These are phyloP conservation scores for Folsomia manolachei DNA, from an alignment of 2,888 invertebrate species.

Conservation along the genomic window DNA sequence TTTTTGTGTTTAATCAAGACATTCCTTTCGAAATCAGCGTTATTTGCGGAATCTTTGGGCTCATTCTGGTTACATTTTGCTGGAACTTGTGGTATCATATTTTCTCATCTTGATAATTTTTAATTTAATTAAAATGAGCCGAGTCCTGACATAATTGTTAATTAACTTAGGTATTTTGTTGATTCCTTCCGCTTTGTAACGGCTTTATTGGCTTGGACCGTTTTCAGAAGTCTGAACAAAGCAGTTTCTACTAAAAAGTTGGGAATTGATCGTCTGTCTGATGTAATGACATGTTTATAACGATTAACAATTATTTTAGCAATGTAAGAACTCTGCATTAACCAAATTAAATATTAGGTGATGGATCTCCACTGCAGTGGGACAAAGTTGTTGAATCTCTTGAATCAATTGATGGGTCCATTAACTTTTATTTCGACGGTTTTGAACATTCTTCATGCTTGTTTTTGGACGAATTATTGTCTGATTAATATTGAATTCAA, in stretches of 20 bases:
- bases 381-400: slow-evolving; percentile 21
- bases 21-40: background rate
- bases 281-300: too few relatives aligned
- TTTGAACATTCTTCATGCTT: slow-evolving; percentile 18
- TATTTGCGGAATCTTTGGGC: slow-evolving; percentile 6
- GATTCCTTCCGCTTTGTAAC: slow-evolving; percentile 24
- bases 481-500: slow-evolving; percentile 6
- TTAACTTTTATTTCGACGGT: slow-evolving; percentile 22
- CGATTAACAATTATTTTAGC: too few relatives aligned
- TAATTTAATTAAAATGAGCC: too few relatives aligned
- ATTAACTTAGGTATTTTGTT: too few relatives aligned
- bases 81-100: slow-evolving; percentile 27
- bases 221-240: slow-evolving; percentile 16
- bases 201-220: slow-evolving; percentile 20
- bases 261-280: slow-evolving; percentile 10
- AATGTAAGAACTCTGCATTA: too few relatives aligned
- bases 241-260: slow-evolving; percentile 14
- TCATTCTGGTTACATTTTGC: slow-evolving; percentile 6
- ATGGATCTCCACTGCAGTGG: slow-evolving; percentile 30
- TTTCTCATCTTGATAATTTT: too few relatives aligned
- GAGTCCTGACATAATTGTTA: too few relatives aligned
- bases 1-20: background rate
- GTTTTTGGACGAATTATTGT: slow-evolving; percentile 30
- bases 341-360: too few relatives aligned
- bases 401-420: slow-evolving; percentile 26